Evolutionary conservation across 1,140 invertebrate species (phyloP).

Genomic region (Drosophila aff.): DNA sequence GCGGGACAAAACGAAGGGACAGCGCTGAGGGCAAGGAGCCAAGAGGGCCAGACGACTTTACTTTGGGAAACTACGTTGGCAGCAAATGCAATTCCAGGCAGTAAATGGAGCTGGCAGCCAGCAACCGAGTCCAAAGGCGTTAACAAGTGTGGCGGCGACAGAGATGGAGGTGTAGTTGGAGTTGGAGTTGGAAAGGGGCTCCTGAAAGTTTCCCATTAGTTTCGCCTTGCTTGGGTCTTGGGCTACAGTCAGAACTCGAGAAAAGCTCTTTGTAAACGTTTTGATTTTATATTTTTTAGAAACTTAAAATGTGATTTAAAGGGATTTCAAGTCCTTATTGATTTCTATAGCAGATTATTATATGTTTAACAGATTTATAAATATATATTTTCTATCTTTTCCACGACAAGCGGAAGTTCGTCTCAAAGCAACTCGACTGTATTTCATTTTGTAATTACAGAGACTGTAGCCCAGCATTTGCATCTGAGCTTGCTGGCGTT

Average conservation of each 20-base stretch:
- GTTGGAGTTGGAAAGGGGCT: constrained; percentile 6
- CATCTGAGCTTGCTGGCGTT: constrained; percentile 6
- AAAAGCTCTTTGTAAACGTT: too few species aligned
- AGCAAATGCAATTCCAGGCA: constrained; percentile 50
- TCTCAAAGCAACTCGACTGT: background rate
- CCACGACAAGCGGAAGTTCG: background rate
- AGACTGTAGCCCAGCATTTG: constrained; percentile 11
- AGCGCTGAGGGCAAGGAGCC: constrained; percentile 9
- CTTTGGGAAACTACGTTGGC: constrained; percentile 42
- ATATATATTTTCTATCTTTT: background rate
- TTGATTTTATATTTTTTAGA: too few species aligned
- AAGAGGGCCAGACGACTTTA: constrained; percentile 14
- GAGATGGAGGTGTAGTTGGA: background rate
- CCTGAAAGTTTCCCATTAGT: constrained; percentile 36
- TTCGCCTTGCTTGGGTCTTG: constrained; percentile 6
- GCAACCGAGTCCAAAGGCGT: constrained; percentile 46
- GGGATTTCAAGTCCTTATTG: too few species aligned
- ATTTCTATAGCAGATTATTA: background rate
- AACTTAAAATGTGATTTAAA: too few species aligned
- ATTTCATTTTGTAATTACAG: constrained; percentile 36
- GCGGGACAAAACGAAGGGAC: constrained; percentile 35
- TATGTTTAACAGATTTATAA: background rate
- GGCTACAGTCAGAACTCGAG: constrained; percentile 3
- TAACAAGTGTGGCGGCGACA: constrained; percentile 40
- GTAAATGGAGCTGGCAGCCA: constrained; percentile 49